Evolutionary conservation across 2,797 vertebrate species (phyloP).

Genomic region (Hippopotamyrus pictus): DNA sequence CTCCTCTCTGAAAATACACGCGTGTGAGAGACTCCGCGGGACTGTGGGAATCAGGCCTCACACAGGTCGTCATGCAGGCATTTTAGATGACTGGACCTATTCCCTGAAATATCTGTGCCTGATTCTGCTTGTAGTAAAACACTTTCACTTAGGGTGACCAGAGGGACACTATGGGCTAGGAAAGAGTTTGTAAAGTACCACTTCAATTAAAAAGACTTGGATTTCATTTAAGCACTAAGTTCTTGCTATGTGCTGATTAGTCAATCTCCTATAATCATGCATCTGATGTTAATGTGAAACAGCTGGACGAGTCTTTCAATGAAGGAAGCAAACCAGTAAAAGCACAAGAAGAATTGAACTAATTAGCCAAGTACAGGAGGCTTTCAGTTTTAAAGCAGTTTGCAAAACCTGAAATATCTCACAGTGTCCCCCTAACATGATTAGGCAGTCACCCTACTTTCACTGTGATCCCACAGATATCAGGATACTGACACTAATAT

Average conservation of each 20-base stretch:
- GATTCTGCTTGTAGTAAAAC: background rate
- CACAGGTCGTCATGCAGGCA: background rate
- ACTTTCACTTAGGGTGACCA: background rate
- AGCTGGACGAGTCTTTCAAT: background rate
- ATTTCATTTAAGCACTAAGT: background rate
- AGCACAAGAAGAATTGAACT: background rate
- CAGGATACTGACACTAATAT: background rate
- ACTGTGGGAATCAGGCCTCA: no score
- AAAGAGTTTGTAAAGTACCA: background rate
- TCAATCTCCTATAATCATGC: background rate
- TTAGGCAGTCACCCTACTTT: background rate
- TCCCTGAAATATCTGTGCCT: background rate
- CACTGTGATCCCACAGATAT: background rate
- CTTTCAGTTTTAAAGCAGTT: background rate
- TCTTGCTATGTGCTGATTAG: background rate
- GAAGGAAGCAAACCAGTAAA: background rate
- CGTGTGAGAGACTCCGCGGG: background rate
- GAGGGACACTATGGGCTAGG: background rate
- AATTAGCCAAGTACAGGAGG: background rate
- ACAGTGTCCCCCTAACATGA: background rate
- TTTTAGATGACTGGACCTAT: background rate
- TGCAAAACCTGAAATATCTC: background rate
- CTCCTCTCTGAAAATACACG: constrained; percentile 60
- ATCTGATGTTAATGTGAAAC: background rate
- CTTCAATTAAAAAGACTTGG: background rate